phyloP scores from a whole-genome alignment of 2,888 invertebrate genomes.

The Drosophila vallismaia region DNA sequence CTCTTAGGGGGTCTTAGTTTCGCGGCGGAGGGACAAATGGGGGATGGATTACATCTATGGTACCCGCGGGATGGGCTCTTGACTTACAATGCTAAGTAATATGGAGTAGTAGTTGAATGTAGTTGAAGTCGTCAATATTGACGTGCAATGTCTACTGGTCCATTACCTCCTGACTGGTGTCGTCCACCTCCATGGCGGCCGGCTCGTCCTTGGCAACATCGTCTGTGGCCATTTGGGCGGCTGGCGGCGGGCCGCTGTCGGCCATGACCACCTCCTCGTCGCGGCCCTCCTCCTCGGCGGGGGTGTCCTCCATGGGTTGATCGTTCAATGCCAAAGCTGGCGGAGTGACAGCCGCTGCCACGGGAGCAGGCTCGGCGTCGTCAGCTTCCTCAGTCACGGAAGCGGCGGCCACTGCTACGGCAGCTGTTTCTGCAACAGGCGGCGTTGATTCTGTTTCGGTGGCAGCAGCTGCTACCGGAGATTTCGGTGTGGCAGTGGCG shows the following conservation, averaged over 20 bases:
- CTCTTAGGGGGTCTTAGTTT: neutral
- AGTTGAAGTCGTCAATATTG: slow-evolving; percentile 48
- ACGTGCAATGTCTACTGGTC: slow-evolving; percentile 77
- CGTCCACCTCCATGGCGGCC: slow-evolving; percentile 83
- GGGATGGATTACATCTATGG: slow-evolving; percentile 2
- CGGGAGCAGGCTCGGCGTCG: slow-evolving; percentile 16
- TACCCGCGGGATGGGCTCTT: slow-evolving; percentile 11
- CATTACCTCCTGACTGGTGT: slow-evolving; percentile 84
- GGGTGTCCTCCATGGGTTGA: slow-evolving; percentile 77
- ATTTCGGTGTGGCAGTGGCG: slow-evolving; percentile 30
- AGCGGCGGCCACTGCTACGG: slow-evolving; percentile 20
- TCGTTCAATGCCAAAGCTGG: slow-evolving; percentile 75
- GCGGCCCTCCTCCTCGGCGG: slow-evolving; percentile 71
- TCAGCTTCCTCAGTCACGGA: slow-evolving; percentile 3
- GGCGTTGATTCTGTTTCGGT: slow-evolving; percentile 3
- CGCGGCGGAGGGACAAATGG: neutral
- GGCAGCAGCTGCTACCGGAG: slow-evolving; percentile 33
- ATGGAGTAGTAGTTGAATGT: slow-evolving; percentile 55
- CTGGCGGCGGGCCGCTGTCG: slow-evolving; percentile 59
- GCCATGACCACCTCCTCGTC: slow-evolving; percentile 81
- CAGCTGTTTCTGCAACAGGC: slow-evolving; percentile 12
- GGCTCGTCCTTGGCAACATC: slow-evolving; percentile 79
- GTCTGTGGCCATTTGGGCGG: slow-evolving; percentile 82
- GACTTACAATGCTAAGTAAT: slow-evolving; percentile 52
- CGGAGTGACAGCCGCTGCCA: slow-evolving; percentile 33